Base-by-base conservation (phyloP, 2,888 invertebrate species). In the Eupelmus urozonus region DNA sequence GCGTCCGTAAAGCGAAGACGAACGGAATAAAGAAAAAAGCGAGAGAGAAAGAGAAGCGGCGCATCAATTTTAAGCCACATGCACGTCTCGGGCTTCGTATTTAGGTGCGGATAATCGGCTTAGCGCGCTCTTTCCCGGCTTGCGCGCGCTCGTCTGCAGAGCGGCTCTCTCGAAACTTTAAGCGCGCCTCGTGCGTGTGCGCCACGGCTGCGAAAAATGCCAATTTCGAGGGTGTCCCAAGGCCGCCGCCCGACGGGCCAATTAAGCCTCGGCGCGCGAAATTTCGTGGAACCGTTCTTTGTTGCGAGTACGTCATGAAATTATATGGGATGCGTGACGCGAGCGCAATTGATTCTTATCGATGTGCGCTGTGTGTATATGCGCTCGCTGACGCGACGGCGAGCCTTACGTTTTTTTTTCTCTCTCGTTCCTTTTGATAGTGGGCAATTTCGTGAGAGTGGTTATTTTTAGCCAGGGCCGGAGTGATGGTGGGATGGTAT, bases 31-130 rank as follows among this genome's bases (percentile, higher is more conserved):
- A 27, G 57, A 27, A 16, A n/a, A 20, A 53, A 13, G 27, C 53
- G 13, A n/a, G 55, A 70, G 59, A 34, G 18, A 69, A 34, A 29
- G 59, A 65, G 65, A 40, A 7, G 18, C 2, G 23, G 67, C n/a
- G 71, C 63, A 60, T 78, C 59, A 71, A 75, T 76, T 88, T 89
- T 88, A 87, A 89, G 87, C 88, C 87, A 87, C 86, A 84, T 85
- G 88, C 88, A 88, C 85, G 86, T 85, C 83, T 86, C 84, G 83
- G 89, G 88, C 88, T 89, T 89, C 89, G 88, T 88, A 89, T 89
- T 89, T 87, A 88, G 88, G 87, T 86, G 49, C 53, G 86, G 86
- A 87, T 89, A 88, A 89, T 89, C 88, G 87, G 87, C 88, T 89
- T 89, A 89, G 66, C 78, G 51, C 69, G 16, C 59, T 49, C 62